phyloP scores from a whole-genome alignment of 2,888 invertebrate genomes.

The Drosophila peninsularis region DNA sequence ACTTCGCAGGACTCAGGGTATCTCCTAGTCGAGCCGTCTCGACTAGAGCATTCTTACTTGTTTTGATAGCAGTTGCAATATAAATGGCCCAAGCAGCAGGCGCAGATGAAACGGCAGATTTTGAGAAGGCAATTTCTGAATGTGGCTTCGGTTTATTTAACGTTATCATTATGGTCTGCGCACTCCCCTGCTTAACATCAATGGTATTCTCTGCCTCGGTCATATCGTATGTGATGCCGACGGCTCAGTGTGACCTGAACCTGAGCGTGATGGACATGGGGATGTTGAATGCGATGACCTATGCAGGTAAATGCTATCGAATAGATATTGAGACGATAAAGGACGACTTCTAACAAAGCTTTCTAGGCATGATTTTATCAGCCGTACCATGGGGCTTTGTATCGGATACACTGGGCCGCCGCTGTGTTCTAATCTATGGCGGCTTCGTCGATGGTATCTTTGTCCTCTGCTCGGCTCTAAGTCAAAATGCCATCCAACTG shows the following conservation, averaged over 20 bases:
- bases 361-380: constrained; percentile 90
- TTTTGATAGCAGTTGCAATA: not conserved
- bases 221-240: constrained; percentile 89
- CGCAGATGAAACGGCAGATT: constrained; percentile 85
- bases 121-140: constrained; percentile 89
- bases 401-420: constrained; percentile 89
- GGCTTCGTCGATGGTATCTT: constrained; percentile 87
- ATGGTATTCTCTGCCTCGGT: constrained; percentile 89
- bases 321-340: too few relatives aligned
- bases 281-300: constrained; percentile 88
- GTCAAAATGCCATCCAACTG: constrained; percentile 88
- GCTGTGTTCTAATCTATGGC: constrained; percentile 88
- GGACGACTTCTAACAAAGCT: not conserved
- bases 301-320: constrained; percentile 86
- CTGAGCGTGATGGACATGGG: constrained; percentile 89
- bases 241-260: constrained; percentile 89
- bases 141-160: constrained; percentile 90
- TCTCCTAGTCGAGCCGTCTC: too few relatives aligned
- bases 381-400: constrained; percentile 91
- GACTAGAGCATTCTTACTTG: too few relatives aligned
- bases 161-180: constrained; percentile 86
- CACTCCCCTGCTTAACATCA: constrained; percentile 88
- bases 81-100: constrained; percentile 37
- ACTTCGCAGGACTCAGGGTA: too few relatives aligned
- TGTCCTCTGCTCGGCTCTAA: constrained; percentile 87